Conservation (phyloP, 2,888 invertebrate genomes). For the Elysia crispata region DNA sequence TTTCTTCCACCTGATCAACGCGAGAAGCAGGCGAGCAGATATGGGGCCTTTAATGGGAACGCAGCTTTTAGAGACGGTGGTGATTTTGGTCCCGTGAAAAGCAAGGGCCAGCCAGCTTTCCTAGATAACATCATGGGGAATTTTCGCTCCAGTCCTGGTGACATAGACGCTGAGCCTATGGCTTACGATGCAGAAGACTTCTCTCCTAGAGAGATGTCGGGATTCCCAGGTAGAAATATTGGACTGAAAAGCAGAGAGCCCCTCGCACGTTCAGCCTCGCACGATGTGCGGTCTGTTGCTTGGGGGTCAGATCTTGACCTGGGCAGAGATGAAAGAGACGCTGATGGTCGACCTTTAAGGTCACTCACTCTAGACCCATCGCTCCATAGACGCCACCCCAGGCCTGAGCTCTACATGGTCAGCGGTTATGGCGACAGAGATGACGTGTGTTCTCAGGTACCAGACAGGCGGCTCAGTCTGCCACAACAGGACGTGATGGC, state of each 20-base stretch:
- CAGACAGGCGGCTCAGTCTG: background rate
- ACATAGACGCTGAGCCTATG: no score
- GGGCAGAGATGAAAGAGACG: background rate
- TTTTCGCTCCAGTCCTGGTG: no score
- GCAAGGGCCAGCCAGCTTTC: no score
- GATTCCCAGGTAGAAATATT: no score
- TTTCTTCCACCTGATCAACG: no score
- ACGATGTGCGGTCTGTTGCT: background rate
- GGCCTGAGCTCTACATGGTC: background rate
- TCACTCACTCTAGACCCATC: background rate
- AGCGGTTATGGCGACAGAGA: background rate
- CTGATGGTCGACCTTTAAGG: background rate
- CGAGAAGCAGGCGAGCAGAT: no score
- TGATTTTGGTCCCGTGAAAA: no score
- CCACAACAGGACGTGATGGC: background rate
- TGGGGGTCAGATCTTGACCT: background rate
- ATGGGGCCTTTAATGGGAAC: no score
- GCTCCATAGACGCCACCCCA: conserved; percentile 17
- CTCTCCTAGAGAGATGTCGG: no score
- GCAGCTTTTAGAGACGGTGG: no score
- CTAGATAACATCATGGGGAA: no score
- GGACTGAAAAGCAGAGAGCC: conserved; percentile 11
- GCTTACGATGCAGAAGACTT: no score
- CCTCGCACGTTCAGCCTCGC: background rate
- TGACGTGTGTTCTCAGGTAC: background rate